Conservation (phyloP, 2,888 invertebrate species). For the Lycocerus yunnanus region DNA sequence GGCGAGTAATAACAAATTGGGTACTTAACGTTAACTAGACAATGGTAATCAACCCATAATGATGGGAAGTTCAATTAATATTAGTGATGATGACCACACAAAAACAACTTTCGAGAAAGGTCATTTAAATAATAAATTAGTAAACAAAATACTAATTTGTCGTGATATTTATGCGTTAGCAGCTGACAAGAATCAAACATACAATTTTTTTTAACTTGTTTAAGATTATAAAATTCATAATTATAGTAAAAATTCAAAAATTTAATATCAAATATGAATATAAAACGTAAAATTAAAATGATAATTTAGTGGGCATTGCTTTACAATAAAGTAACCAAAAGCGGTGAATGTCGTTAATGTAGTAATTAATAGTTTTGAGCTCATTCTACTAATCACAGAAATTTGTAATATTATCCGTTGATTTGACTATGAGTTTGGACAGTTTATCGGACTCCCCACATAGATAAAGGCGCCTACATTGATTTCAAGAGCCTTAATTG, state of each 20-base stretch:
- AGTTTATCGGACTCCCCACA: slow-evolving; percentile 46
- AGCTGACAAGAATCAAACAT: not conserved
- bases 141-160: slow-evolving; percentile 15
- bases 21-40: slow-evolving; percentile 27
- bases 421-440: slow-evolving; percentile 39
- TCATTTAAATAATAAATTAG: slow-evolving; percentile 12
- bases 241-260: slow-evolving; percentile 12
- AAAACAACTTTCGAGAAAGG: slow-evolving; percentile 10
- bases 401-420: slow-evolving; percentile 43
- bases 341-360: slow-evolving; percentile 39
- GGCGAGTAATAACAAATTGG: slow-evolving; percentile 27
- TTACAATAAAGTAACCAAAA: slow-evolving; percentile 45
- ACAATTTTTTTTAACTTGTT: slow-evolving; percentile 2
- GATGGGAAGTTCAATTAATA: slow-evolving; percentile 34
- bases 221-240: slow-evolving; percentile 1
- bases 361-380: slow-evolving; percentile 38
- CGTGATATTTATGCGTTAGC: slow-evolving; percentile 12
- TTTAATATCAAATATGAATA: slow-evolving; percentile 10
- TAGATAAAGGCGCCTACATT: slow-evolving; percentile 34
- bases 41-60: slow-evolving; percentile 30
- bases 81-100: slow-evolving; percentile 15
- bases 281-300: slow-evolving; percentile 18
- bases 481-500: slow-evolving; percentile 21
- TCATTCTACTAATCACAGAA: slow-evolving; percentile 40
- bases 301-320: slow-evolving; percentile 44